Conservation (phyloP, 2,113 vertebrate genomes). For the Carlito syrichta region DNA sequence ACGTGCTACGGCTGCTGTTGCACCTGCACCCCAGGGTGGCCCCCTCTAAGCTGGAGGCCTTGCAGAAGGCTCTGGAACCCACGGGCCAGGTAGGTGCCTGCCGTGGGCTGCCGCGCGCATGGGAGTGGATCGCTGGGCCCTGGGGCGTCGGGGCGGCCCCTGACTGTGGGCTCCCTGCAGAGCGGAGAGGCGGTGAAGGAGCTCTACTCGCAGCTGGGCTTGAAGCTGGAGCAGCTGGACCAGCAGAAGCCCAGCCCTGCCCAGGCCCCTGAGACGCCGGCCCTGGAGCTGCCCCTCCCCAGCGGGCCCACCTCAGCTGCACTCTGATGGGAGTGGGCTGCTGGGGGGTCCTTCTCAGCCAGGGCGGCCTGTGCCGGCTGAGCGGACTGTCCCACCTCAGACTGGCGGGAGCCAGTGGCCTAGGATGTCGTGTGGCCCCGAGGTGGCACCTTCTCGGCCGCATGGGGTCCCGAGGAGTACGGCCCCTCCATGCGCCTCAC, state of each 20-base stretch:
- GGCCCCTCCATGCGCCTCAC: accelerated
- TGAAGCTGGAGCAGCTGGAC: constrained; percentile 90
- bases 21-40: constrained; percentile 94
- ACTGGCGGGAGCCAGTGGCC: no score
- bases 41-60: constrained; percentile 86
- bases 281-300: constrained; percentile 92
- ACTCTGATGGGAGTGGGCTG: constrained; percentile 64
- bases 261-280: constrained; percentile 81
- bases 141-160: no score
- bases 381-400: no score
- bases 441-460: no score
- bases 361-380: no score
- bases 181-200: constrained; percentile 94
- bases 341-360: neutral
- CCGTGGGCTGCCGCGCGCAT: accelerated
- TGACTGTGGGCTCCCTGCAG: constrained; percentile 73
- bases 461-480: accelerated
- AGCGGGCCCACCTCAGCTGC: constrained; percentile 81
- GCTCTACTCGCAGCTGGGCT: constrained; percentile 88
- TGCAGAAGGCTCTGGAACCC: constrained; percentile 94
- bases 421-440: no score
- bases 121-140: no score
- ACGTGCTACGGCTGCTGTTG: constrained; percentile 91
- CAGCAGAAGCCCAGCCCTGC: constrained; percentile 88
- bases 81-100: constrained; percentile 89